phyloP scores from a whole-genome alignment of 2,113 vertebrate genomes.

The Melospiza melodia region DNA sequence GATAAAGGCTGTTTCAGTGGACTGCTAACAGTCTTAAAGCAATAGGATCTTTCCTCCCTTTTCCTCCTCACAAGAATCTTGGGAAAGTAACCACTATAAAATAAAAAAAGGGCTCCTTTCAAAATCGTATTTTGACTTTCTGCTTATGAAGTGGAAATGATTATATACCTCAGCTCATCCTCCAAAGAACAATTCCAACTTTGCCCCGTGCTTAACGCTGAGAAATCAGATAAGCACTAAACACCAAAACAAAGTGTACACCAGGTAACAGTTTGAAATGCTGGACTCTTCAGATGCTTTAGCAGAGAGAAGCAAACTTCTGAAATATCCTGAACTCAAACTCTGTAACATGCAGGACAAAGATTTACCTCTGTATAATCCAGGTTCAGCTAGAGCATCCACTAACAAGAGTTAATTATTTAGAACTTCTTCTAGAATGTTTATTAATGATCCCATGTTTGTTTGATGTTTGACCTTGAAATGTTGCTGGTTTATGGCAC shows the following conservation, averaged over 20 bases:
- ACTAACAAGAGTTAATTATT: not conserved
- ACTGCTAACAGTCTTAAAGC: not conserved
- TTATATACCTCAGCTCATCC: not conserved
- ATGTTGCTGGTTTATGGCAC: not conserved
- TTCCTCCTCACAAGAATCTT: not conserved
- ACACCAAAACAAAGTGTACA: not conserved
- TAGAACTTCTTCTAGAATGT: not conserved
- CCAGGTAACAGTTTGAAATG: not conserved
- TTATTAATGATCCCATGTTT: not conserved
- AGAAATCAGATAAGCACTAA: not conserved
- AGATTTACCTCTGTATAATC: not conserved
- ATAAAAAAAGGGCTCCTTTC: not conserved
- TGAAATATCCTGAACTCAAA: not conserved
- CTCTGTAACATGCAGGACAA: not conserved
- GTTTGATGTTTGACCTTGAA: slow-evolving; percentile 58
- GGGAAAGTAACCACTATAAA: not conserved
- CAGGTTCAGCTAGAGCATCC: not conserved
- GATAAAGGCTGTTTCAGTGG: slow-evolving; percentile 30
- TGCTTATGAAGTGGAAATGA: not conserved
- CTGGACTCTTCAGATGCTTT: not conserved
- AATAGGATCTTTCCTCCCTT: not conserved
- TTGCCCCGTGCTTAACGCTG: not conserved
- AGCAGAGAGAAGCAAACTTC: not conserved
- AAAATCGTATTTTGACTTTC: not conserved
- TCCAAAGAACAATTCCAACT: not conserved